Base-by-base conservation (phyloP, 1,140 invertebrate genomes). In the Semibalanus balanoides region DNA sequence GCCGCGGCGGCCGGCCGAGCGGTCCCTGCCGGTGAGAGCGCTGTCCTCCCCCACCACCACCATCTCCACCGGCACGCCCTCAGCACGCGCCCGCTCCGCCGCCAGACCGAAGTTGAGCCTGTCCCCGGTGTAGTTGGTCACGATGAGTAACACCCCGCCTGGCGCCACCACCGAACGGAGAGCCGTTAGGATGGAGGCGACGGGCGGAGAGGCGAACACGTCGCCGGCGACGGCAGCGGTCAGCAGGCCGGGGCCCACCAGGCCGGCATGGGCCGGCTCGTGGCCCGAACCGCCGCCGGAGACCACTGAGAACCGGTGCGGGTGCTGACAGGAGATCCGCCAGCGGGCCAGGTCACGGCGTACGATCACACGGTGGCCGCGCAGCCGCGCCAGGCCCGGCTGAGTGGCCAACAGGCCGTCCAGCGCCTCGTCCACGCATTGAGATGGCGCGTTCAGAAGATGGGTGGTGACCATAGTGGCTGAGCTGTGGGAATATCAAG, bases 71-170 rank as follows among this genome's bases (percentile, higher is more conserved):
- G 88, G 88, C 71, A 90, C 85, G 0, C 88, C 89, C 78, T 86
- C 83, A 70, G 85, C 85, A 81, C 85, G 89, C 0, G 89, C 90
- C 81, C 88, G 87, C 82, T 94, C 92, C 70, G 90, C 85, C 0
- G 92, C 92, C 82, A 92, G 87, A 28, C 93, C 93, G 84, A 95
- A 95, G 83, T 94, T 95, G 5, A 96, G 83, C 79, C 92, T 84
- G 81, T 95, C 93, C 0, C 93, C 93, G 11, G 93, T 95, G 82
- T 96, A 95, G 85, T 95, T 96, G 19, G 90, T 89, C 14, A 93
- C 87, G 28, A 94, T 84, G 0, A 93, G 86, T 7, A 95, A 80
- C 74, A 90, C 87, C 31, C 92, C 93, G 78, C 85, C 90, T 91
- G 74, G 69, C 85, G 81, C 40, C 79, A 82, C 87, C 40, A 88